Evolutionary conservation across 2,797 vertebrate species (phyloP), one percentile per base, ranked within the genome.

Genomic region (Hydrophis major): DNA sequence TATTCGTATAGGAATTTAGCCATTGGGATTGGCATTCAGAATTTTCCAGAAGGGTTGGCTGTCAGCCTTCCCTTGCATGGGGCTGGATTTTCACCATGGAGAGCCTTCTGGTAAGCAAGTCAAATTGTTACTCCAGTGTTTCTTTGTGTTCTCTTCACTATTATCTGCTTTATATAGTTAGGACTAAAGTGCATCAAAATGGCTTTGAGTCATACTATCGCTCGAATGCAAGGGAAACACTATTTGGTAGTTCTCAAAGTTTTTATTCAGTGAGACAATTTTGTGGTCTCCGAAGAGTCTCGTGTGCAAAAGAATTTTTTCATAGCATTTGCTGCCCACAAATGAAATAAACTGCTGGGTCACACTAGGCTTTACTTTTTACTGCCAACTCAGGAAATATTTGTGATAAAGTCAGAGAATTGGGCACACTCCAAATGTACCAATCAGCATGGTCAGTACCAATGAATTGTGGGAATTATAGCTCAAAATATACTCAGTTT

Each of bases 1-100:
- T 90, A 94, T 91, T 88, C 86, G 42, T 61, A 47, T 95, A 99
- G 99, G 97, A 99, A 99, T 89, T 94, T 99, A 93, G 99, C 99
- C 6, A 97, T 99, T 11, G 99, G 99, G 74, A 99, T 99, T 2
- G 99, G 99, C 91, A 99, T 99, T 95, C 99, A 99, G 97, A 99
- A 99, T 94, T 99, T 99, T 97, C 99, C 99, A 0, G 99, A 99
- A 97, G 99, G 99, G 91, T 97, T 99, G 88, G 99, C 99, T 0
- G 99, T 99, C 95, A 99, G 99, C 95, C 97, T 99, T 50, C 99
- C 99, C 0, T 97, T 99, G 59, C 97, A 98, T 0, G 99, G 98
- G 0, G 98, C 98, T 0, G 99, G 99, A 4, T 96, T 99, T 90
- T 99, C 99, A 11, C 97, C 98, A 0, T 99, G 99, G 99, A 98